A percentile compares a stretch with the other conserved stretches of the same genome.
Conservation (phyloP, 2,113 vertebrate species). For the Chlamydotis undulata region DNA sequence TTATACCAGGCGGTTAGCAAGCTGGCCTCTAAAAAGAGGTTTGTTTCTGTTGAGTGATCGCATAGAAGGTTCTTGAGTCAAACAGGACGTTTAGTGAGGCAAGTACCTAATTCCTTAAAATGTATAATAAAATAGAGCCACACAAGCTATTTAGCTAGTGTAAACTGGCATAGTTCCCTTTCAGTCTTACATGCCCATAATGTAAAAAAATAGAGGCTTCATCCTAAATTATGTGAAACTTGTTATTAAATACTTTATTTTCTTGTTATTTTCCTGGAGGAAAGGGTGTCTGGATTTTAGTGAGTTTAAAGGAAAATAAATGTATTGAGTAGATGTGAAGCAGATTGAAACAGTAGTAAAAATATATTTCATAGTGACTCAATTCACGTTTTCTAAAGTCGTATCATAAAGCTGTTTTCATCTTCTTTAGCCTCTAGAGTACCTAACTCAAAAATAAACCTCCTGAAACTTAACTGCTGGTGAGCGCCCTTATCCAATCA, state of each 20-base stretch:
- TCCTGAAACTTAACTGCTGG: neutral
- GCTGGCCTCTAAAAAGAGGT: neutral
- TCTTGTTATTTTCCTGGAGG: neutral
- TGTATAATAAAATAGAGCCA: neutral
- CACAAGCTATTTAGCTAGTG: neutral
- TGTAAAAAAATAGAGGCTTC: neutral
- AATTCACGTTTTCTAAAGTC: constrained; percentile 19
- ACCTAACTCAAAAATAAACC: neutral
- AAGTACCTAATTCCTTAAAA: neutral
- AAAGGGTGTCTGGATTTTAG: constrained; percentile 7
- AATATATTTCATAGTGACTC: constrained; percentile 33
- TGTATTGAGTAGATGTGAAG: constrained; percentile 20
- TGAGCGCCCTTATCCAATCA: neutral
- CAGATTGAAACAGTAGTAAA: constrained; percentile 51
- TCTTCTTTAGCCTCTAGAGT: constrained; percentile 37
- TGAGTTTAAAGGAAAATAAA: constrained; percentile 10
- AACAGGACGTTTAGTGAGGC: neutral
- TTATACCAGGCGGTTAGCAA: neutral
- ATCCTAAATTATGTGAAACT: neutral
- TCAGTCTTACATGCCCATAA: neutral
- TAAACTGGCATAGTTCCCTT: neutral
- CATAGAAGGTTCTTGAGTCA: neutral
- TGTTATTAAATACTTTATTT: neutral
- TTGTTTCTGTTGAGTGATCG: neutral
- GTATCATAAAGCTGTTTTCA: constrained; percentile 16